Conservation (phyloP, 2,888 invertebrate species). For the Nomada fabriciana region DNA sequence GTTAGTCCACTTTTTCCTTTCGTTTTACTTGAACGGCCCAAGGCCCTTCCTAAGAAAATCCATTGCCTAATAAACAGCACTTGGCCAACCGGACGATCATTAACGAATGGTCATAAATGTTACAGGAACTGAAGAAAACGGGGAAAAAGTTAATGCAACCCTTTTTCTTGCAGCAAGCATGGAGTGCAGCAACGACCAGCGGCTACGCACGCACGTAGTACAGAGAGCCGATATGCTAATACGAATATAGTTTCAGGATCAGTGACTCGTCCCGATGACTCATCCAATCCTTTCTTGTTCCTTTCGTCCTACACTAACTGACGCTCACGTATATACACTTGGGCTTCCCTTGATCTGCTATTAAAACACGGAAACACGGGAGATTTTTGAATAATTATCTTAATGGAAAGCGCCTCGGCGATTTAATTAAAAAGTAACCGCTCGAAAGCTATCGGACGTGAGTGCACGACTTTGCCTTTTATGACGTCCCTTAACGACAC, state of each 20-base stretch:
- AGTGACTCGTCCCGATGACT: slow-evolving; percentile 66
- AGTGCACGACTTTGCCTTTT: neutral
- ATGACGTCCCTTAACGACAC: slow-evolving; percentile 5
- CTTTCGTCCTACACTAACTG: slow-evolving; percentile 58
- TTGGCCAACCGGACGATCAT: neutral
- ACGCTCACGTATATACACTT: slow-evolving; percentile 43
- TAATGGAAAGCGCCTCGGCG: neutral
- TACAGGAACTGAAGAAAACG: neutral
- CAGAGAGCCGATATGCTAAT: slow-evolving; percentile 67
- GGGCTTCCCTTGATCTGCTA: slow-evolving; percentile 3
- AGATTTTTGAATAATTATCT: slow-evolving; percentile 36
- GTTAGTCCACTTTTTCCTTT: neutral
- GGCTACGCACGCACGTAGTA: neutral
- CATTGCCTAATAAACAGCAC: neutral
- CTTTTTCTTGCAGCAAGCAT: neutral
- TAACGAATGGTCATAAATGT: neutral
- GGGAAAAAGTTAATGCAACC: too few relatives aligned
- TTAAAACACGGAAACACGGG: slow-evolving; percentile 53
- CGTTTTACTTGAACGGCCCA: too few relatives aligned
- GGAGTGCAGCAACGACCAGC: slow-evolving; percentile 7
- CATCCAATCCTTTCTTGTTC: slow-evolving; percentile 61
- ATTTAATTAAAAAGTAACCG: slow-evolving; percentile 21
- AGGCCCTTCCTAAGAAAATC: too few relatives aligned
- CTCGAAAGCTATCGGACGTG: neutral
- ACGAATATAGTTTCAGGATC: slow-evolving; percentile 68